Evolutionary conservation across 2,888 invertebrate species (phyloP), one percentile per base, ranked within the genome.

Genomic region (Margaritifera margaritifera): DNA sequence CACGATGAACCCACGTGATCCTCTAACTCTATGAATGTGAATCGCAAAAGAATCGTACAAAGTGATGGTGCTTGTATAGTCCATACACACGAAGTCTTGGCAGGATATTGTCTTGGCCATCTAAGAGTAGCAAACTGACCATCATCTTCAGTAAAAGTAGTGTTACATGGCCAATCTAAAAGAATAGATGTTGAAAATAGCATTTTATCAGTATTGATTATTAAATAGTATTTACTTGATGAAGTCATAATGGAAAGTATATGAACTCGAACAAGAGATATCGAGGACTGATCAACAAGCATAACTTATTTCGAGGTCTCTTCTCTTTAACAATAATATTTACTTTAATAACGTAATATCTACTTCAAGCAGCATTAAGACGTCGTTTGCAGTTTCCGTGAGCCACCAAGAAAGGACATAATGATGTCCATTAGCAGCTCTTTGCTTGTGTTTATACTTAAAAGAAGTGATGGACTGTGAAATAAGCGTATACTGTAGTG

Each of bases 111-210:
- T 20, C 75, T 80, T 6, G 88, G 88, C 87, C 87, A 88, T 58
- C 80, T 73, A 5, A 86, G 87, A 6, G 87, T 86, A 8, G 88
- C 86, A 54, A 88, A 76, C 74, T 86, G 84, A 3, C 87, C 87
- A 57, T 84, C 78, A 59, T 83, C 83, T 4, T 78, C 74, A 4
- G 74, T 80, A 52, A 87, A 72, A 19, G 72, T 64, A 19, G 80
- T 80, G 42, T 81, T 78, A 77, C 88, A 88, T 6, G 88, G 83
- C 88, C 88, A 88, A 63, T 87, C 88, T 87, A 80, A 27, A 68
- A 72, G 20, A 54, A 74, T 50, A 42, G 22, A 55, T 11, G 61
- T 1, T 50, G 6, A 50, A 42, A 8, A n/a, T 1, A 31, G 31
- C 19, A 58, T 20, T 22, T 50, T 15, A 51, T 18, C 20, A 25